These are phyloP conservation scores for Oncorhynchus clarkii DNA, from an alignment of 2,113 vertebrate genomes.

Conservation along the genomic window DNA sequence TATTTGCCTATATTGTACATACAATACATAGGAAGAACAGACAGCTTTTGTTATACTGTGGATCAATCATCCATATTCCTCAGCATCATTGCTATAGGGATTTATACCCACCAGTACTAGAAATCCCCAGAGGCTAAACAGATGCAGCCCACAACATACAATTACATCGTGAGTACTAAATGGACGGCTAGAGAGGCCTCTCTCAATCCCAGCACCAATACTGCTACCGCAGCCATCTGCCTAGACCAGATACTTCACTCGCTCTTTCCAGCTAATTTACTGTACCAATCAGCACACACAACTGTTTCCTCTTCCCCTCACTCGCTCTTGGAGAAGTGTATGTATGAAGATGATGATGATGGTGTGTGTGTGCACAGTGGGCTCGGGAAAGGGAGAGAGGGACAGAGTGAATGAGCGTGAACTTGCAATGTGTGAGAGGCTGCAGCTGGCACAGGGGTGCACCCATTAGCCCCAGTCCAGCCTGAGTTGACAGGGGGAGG, in stretches of 20 bases:
- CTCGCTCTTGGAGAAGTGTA: background rate
- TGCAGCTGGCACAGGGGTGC: slow-evolving; percentile 1
- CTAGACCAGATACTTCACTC: too few species aligned
- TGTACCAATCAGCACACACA: background rate
- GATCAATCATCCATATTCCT: too few species aligned
- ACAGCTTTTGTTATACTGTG: too few species aligned
- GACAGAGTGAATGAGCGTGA: background rate
- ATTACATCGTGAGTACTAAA: background rate
- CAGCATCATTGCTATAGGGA: too few species aligned
- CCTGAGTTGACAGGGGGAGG: background rate
- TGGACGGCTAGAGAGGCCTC: background rate
- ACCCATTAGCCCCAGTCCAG: background rate
- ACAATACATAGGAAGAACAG: too few species aligned
- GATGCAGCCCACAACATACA: background rate
- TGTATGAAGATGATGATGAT: too few species aligned
- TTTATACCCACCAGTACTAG: background rate
- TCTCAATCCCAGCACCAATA: background rate
- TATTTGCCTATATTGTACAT: too few species aligned
- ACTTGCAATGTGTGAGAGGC: slow-evolving; percentile 3
- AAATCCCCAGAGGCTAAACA: background rate
- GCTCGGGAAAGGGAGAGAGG: background rate
- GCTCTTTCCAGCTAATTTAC: too few species aligned
- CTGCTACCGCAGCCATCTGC: background rate
- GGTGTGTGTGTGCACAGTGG: background rate
- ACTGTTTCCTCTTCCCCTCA: background rate